phyloP scores from a whole-genome alignment of 2,113 vertebrate genomes.

The Cariama cristata region DNA sequence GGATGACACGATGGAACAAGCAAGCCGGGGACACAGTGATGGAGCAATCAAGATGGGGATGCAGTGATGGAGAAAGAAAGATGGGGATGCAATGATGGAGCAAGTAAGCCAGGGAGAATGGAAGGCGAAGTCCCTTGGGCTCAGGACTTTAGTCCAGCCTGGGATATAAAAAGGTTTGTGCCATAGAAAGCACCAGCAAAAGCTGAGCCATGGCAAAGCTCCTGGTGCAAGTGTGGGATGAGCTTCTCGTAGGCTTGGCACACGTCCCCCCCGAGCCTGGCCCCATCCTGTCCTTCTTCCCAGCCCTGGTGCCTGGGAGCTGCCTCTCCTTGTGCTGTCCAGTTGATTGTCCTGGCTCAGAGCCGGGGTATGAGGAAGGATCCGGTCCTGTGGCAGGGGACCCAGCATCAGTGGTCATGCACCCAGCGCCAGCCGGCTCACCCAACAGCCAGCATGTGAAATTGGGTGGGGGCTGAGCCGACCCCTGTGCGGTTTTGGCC shows the following conservation, averaged over 20 bases:
- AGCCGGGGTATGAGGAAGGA: neutral
- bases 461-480: neutral
- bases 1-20: neutral
- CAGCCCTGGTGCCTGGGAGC: neutral
- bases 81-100: neutral
- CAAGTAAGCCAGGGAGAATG: neutral
- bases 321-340: neutral
- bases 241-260: neutral
- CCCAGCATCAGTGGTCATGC: neutral
- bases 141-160: neutral
- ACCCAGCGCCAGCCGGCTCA: neutral
- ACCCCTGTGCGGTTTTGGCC: neutral
- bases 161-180: neutral
- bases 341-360: rapidly evolving
- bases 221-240: neutral
- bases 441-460: rapidly evolving
- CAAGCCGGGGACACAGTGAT: rapidly evolving
- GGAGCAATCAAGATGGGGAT: rapidly evolving
- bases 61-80: neutral
- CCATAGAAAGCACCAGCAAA: neutral
- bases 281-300: neutral
- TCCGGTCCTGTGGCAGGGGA: rapidly evolving
- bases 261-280: rapidly evolving
- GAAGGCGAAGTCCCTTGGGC: neutral
- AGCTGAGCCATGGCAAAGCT: neutral